Conservation (phyloP, 2,113 vertebrate species). For the Oostethus manadensis region DNA sequence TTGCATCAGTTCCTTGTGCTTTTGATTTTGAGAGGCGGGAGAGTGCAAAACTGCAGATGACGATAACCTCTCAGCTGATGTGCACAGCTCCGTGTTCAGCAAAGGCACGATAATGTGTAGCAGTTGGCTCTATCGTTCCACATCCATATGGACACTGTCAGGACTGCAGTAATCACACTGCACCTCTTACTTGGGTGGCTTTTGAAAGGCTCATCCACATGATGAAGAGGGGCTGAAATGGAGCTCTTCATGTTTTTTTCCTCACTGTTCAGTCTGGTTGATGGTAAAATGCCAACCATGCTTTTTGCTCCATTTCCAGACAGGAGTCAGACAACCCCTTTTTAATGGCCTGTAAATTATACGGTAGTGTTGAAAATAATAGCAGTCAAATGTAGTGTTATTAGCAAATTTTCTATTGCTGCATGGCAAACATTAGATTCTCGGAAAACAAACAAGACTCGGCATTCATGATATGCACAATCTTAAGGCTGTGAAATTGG, state of each 20-base stretch:
- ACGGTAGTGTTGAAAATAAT: no score
- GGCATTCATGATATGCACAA: no score
- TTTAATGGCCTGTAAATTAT: no score
- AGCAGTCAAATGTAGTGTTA: no score
- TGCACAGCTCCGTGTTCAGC: constrained; percentile 45
- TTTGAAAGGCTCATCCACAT: constrained; percentile 37
- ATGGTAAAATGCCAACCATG: constrained; percentile 32
- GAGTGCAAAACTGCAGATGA: constrained; percentile 49
- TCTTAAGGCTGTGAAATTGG: no score
- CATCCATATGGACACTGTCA: constrained; percentile 19
- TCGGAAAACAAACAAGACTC: no score
- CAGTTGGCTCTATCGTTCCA: constrained; percentile 38
- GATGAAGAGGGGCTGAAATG: constrained; percentile 32
- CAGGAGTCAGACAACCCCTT: neutral
- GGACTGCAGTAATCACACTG: constrained; percentile 32
- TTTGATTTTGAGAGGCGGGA: constrained; percentile 45
- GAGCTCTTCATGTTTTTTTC: constrained; percentile 26
- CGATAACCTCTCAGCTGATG: constrained; percentile 34
- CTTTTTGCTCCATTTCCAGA: constrained; percentile 47
- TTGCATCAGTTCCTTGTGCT: constrained; percentile 71
- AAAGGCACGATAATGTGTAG: constrained; percentile 68
- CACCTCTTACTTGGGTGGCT: constrained; percentile 23
- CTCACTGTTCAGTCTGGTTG: constrained; percentile 38
- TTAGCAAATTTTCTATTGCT: no score
- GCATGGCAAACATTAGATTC: no score